Percentiles rank a stretch among this genome's conserved stretches.
Evolutionary conservation across 2,888 invertebrate genomes (phyloP).

Genomic region (Exocentrus adspersus): DNA sequence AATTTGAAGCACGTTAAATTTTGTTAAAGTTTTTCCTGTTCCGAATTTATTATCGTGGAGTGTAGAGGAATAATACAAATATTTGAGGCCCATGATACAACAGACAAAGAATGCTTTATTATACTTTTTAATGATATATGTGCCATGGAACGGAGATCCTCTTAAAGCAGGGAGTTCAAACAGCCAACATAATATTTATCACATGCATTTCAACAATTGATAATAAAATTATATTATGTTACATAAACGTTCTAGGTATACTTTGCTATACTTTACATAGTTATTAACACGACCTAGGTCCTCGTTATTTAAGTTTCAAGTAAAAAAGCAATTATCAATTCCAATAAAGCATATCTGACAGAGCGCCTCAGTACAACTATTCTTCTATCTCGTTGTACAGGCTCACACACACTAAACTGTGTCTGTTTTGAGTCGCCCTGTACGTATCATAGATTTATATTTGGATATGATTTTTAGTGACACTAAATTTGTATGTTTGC

Average conservation of each 20-base stretch:
- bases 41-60: too few relatives aligned
- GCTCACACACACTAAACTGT: constrained; percentile 10
- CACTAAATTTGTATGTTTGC: constrained; percentile 58
- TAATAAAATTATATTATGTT: constrained; percentile 53
- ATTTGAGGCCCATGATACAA: constrained; percentile 14
- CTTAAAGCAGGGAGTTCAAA: constrained; percentile 55
- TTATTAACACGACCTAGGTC: constrained; percentile 54
- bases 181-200: constrained; percentile 61
- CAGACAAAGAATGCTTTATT: constrained; percentile 25
- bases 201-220: constrained; percentile 62
- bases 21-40: too few relatives aligned
- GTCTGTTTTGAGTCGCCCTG: constrained; percentile 45
- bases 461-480: constrained; percentile 59
- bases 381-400: constrained; percentile 26
- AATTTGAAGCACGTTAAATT: too few relatives aligned
- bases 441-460: constrained; percentile 49
- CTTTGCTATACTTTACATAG: constrained; percentile 55
- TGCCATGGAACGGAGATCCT: constrained; percentile 45
- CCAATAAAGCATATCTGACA: constrained; percentile 63
- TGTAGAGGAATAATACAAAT: not conserved
- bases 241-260: constrained; percentile 58
- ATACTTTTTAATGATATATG: constrained; percentile 39
- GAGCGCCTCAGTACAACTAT: constrained; percentile 46
- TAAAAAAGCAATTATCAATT: constrained; percentile 65
- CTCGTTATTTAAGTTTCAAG: constrained; percentile 54